Evolutionary conservation across 2,888 invertebrate species (phyloP).

Genomic region (Leptodirus hochenwartii): DNA sequence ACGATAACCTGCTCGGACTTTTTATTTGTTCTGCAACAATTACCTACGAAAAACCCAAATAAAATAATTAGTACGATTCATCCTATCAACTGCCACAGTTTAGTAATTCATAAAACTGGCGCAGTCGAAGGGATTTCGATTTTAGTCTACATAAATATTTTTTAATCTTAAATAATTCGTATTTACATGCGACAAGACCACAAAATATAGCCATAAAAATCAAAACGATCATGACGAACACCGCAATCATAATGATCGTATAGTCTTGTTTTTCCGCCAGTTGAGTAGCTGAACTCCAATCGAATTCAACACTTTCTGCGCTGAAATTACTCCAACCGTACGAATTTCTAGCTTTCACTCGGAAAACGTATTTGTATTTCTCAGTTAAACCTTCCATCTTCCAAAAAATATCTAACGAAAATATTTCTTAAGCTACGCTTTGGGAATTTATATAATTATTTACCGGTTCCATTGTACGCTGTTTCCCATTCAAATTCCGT

Average conservation of each 20-base stretch:
- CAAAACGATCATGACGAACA: constrained; percentile 33
- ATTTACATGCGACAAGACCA: no score
- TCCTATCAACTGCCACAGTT: no score
- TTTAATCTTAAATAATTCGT: no score
- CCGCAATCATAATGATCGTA: constrained; percentile 40
- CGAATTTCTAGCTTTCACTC: constrained; percentile 60
- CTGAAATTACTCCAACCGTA: constrained; percentile 74
- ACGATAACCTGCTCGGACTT: constrained; percentile 34
- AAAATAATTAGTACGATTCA: background rate
- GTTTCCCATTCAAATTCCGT: constrained; percentile 38
- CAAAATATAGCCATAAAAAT: constrained; percentile 29
- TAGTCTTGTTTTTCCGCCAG: constrained; percentile 33
- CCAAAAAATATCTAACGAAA: constrained; percentile 53
- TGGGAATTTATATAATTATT: constrained; percentile 1
- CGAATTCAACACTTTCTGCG: constrained; percentile 40
- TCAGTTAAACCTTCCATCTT: constrained; percentile 47
- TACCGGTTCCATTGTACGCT: constrained; percentile 56
- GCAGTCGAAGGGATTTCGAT: no score
- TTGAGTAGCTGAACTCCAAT: constrained; percentile 27
- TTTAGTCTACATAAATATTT: no score
- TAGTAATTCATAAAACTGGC: no score
- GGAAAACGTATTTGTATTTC: constrained; percentile 42
- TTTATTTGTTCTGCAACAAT: constrained; percentile 41
- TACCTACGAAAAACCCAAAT: constrained; percentile 13
- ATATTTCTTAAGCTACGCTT: constrained; percentile 1